Evolutionary conservation across 2,113 vertebrate genomes (phyloP), one percentile per base, ranked within the genome.

Genomic region (Dicentrarchus labrax): DNA sequence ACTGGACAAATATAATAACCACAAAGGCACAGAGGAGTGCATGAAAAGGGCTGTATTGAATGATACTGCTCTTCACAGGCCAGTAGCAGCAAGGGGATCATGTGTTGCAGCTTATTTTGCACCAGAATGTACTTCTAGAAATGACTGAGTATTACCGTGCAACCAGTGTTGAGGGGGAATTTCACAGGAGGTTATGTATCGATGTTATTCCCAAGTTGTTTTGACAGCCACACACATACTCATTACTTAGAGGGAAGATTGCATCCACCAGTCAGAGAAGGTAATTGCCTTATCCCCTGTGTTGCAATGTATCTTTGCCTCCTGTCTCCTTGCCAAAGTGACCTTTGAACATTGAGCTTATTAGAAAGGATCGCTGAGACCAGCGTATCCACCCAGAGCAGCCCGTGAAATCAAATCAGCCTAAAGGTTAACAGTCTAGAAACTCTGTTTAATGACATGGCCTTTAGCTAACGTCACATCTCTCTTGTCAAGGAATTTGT

Each of bases 1-100:
- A 93, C 92, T 95, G 95, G 94, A 93, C 92, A 95, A 95, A 95
- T 92, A 95, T 94, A 95, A 95, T 94, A 93, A 91, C 86, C 86
- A 89, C 81, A 91, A 89, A 93, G 71, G 90, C 92, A 91, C 80
- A 56, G 67, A 89, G 78, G 88, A 90, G 87, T 69, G 78, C 85
- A 91, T 94, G 85, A 94, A 95, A 94, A 86, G 88, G 80, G 79
- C 56, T 90, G 84, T 78, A 88, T 83, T 93, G 92, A 95, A 89
- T 89, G 80, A 91, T 89, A 53, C 80, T 79, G 86, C 84, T 89
- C 91, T 89, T 91, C 84, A 86, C 62, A 90, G 90, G 85, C 92
- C 77, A 83, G 84, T n/a, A 83, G 90, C 82, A 83, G 85, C 77
- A 66, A 78, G 64, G 67, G 84, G 84, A 83, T 87, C 64, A 56